phyloP scores from a whole-genome alignment of 2,797 vertebrate species.

The Eleutherodactylus coqui region DNA sequence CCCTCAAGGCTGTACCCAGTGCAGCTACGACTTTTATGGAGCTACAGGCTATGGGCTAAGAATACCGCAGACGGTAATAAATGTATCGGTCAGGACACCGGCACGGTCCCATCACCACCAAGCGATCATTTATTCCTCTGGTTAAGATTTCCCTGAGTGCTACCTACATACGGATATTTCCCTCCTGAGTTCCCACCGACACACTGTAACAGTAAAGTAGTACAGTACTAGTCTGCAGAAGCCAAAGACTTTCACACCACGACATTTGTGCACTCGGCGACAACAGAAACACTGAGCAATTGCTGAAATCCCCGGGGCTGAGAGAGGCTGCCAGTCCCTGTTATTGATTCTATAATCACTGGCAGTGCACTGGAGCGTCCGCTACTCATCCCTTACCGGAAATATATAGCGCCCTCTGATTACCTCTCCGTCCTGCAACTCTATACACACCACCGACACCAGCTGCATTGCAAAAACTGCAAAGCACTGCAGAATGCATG shows the following conservation, averaged over 20 bases:
- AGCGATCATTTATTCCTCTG: constrained; percentile 10
- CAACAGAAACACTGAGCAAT: not conserved
- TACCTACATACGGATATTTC: not conserved
- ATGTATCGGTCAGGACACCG: constrained; percentile 15
- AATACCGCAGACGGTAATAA: constrained; percentile 47
- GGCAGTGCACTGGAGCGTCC: not conserved
- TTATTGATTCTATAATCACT: constrained; percentile 15
- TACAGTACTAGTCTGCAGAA: not conserved
- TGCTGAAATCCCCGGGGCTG: not conserved
- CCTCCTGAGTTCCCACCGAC: not conserved
- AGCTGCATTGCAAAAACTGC: not conserved
- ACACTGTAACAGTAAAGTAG: not conserved
- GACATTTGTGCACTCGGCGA: not conserved
- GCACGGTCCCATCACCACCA: constrained; percentile 22
- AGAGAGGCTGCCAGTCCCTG: not conserved
- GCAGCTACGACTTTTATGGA: constrained; percentile 23
- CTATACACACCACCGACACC: not conserved
- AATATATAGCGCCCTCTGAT: not conserved
- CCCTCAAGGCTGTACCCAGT: constrained; percentile 41
- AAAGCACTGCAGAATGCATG: not conserved
- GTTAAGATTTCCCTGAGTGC: constrained; percentile 26
- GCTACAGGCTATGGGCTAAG: constrained; percentile 54
- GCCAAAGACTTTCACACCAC: not conserved
- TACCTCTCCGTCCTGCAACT: not conserved
- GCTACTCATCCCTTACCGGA: not conserved